A percentile compares a stretch with the other conserved stretches of the same genome.
Evolutionary conservation across 2,797 vertebrate genomes (phyloP).

Genomic region (Sarcoramphus papa): DNA sequence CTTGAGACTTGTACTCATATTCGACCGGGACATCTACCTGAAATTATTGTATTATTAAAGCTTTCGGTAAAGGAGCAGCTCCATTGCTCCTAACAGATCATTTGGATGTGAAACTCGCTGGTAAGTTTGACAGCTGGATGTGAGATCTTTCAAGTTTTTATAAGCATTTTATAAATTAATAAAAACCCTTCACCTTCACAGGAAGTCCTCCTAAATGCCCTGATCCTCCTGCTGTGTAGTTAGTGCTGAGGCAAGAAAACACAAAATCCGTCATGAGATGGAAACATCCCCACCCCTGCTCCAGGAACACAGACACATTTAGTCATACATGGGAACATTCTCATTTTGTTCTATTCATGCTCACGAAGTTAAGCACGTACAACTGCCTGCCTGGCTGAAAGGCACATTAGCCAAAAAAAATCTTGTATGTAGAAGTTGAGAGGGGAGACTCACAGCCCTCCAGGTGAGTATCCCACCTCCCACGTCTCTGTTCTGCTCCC

Average conservation of each 20-base stretch:
- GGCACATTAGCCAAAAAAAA: background rate
- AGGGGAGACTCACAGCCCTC: background rate
- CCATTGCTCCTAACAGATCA: background rate
- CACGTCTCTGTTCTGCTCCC: background rate
- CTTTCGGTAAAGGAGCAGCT: background rate
- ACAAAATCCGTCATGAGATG: background rate
- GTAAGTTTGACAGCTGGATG: background rate
- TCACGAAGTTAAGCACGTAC: background rate
- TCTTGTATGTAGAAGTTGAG: background rate
- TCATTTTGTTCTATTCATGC: background rate
- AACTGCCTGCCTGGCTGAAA: background rate
- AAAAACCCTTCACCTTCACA: background rate
- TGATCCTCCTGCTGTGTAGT: background rate
- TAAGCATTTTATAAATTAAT: background rate
- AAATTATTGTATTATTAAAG: background rate
- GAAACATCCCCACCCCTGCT: background rate
- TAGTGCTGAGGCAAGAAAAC: background rate
- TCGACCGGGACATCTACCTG: background rate
- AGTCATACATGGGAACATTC: background rate
- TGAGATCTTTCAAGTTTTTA: background rate
- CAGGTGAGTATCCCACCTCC: background rate
- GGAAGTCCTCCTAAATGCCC: background rate
- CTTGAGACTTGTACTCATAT: background rate
- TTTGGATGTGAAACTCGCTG: background rate
- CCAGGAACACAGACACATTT: background rate